Base-by-base conservation (phyloP, 2,888 invertebrate species). In the Parnassius apollo region DNA sequence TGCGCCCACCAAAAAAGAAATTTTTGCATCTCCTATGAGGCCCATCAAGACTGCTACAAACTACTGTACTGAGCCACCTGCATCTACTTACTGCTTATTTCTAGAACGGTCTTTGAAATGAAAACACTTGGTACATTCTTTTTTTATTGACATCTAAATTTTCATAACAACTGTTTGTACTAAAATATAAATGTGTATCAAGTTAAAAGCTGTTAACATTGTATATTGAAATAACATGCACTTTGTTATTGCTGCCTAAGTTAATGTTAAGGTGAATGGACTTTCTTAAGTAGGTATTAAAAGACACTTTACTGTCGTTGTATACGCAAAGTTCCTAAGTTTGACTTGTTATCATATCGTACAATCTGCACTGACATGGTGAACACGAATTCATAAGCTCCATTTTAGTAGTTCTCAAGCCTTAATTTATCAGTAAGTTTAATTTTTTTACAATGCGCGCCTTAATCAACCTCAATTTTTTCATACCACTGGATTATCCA, bases 131-230 rank as follows among this genome's bases (percentile, higher is more conserved):
- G 73, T 76, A 78, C 85, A 83, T 81, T 76, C 76, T 75, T 72
- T 82, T 81, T 91, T 91, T 91, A 91, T 90, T 91, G 88, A 89
- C 89, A 90, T 89, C 90, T 91, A 90, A 88, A 88, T 82, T 82
- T 88, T 87, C 80, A 78, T 89, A 89, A 88, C 90, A 90, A 87
- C 84, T 86, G 85, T 89, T 91, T 90, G 89, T 90, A 91, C 89
- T 91, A 91, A 90, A 88, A 90, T 90, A 88, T 88, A 88, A 88
- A 88, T 82, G 88, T 90, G 88, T 88, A 80, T 83, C 81, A 83
- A 82, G 83, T 83, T 87, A 89, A 73, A 82, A 87, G 88, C 88
- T 81, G 86, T 88, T 88, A 88, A 83, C 80, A 80, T 77, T 69
- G 80, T 85, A 82, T 85, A 78, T 79, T 77, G 76, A 75, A 80